Percentiles rank a stretch among this genome's conserved stretches.
Conservation (phyloP, 2,113 vertebrate genomes). For the Mionectes macconnelli region DNA sequence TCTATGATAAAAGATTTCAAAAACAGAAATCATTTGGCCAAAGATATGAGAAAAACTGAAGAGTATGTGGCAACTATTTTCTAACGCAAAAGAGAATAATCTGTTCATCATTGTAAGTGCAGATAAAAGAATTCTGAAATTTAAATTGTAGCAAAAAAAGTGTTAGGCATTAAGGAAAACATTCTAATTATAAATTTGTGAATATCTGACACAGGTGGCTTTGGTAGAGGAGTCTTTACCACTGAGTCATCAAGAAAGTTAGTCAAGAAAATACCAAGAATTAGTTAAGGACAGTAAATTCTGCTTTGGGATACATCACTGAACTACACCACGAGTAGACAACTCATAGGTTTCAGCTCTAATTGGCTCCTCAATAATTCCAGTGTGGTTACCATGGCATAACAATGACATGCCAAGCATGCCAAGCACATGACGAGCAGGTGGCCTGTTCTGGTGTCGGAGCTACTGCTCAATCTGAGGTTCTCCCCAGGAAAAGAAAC, state of each 20-base stretch:
- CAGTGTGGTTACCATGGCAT: neutral
- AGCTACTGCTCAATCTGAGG: neutral
- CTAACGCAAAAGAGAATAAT: neutral
- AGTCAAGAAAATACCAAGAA: neutral
- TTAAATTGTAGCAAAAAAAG: neutral
- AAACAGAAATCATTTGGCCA: neutral
- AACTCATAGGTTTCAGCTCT: neutral
- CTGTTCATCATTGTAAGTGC: neutral
- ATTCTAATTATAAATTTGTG: neutral
- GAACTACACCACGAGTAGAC: neutral
- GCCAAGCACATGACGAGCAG: neutral
- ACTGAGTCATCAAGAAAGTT: neutral
- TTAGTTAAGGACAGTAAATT: neutral
- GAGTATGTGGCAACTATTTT: neutral
- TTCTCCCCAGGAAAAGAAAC: neutral
- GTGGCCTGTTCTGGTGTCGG: neutral
- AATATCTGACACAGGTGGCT: neutral
- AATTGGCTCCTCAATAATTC: neutral
- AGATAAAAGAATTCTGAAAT: neutral
- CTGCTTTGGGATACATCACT: neutral
- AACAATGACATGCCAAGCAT: neutral
- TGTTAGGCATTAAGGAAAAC: neutral
- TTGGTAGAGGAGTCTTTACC: neutral
- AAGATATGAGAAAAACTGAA: neutral
- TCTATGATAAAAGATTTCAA: neutral